Conservation (phyloP, 2,888 invertebrate genomes). For the Cantharis rufa region DNA sequence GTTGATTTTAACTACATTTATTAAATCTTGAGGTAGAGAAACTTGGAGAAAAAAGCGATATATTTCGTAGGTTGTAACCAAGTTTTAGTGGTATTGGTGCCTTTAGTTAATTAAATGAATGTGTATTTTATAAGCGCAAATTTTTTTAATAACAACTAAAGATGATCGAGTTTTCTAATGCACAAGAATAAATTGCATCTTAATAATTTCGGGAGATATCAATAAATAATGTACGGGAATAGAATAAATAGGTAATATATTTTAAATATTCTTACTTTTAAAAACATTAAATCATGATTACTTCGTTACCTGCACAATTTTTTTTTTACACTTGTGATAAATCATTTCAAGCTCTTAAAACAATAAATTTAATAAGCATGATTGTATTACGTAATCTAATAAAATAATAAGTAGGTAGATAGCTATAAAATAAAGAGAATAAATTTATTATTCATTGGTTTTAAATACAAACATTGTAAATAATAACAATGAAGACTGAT, state of each 20-base stretch:
- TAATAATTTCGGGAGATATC: not conserved
- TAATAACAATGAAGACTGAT: conserved; percentile 15
- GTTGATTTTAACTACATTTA: no score
- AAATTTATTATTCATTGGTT: not conserved
- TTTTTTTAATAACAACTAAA: not conserved
- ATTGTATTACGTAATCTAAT: not conserved
- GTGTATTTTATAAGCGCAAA: not conserved
- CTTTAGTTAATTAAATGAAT: not conserved
- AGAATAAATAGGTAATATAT: not conserved
- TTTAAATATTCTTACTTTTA: not conserved
- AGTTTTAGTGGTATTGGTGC: not conserved
- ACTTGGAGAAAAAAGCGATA: not conserved
- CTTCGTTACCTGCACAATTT: not conserved
- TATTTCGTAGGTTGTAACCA: no score
- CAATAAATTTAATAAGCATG: not conserved
- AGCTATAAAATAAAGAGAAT: not conserved
- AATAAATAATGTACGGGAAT: not conserved
- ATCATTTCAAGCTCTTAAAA: not conserved
- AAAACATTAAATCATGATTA: not conserved
- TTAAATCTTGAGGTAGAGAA: no score
- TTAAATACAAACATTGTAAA: not conserved
- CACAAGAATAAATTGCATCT: not conserved
- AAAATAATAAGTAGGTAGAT: not conserved
- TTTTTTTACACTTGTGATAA: not conserved
- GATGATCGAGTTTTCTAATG: not conserved